Evolutionary conservation across 1,140 invertebrate species (phyloP).

Genomic region (Nixonia krombeini): DNA sequence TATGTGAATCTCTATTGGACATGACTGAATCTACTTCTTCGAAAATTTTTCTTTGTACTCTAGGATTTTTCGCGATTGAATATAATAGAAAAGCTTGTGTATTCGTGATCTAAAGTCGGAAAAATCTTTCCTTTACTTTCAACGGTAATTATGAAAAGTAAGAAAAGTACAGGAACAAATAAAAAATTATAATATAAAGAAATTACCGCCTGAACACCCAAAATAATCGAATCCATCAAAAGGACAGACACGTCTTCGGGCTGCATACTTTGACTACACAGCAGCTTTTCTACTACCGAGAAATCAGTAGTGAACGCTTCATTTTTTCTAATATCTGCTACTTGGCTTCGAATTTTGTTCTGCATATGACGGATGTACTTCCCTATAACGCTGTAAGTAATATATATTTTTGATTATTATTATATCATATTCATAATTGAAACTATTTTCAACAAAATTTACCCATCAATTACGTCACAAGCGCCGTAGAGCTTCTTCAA

Average conservation of each 20-base stretch:
- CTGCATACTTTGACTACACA: slow-evolving; percentile 72
- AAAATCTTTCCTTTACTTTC: no score
- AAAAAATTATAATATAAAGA: no score
- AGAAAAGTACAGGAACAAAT: slow-evolving; percentile 5
- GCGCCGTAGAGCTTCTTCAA: slow-evolving; percentile 74
- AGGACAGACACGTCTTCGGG: slow-evolving; percentile 76
- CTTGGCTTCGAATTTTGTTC: slow-evolving; percentile 38
- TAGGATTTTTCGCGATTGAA: no score
- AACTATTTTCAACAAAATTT: slow-evolving; percentile 30
- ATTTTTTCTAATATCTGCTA: slow-evolving; percentile 3
- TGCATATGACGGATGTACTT: slow-evolving; percentile 62
- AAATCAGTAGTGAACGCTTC: slow-evolving; percentile 36
- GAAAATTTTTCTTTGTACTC: no score
- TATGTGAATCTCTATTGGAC: no score
- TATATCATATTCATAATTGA: no score
- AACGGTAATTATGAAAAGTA: slow-evolving; percentile 67
- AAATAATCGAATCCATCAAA: slow-evolving; percentile 76
- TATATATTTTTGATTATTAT: no score
- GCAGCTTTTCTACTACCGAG: slow-evolving; percentile 69
- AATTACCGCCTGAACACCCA: slow-evolving; percentile 76
- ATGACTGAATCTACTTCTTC: no score
- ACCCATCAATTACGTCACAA: slow-evolving; percentile 75
- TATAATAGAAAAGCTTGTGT: no score
- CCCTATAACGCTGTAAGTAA: no score
- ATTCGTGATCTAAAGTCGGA: no score